A percentile compares a stretch with the other conserved stretches of the same genome.
phyloP scores from a whole-genome alignment of 2,113 vertebrate genomes.

The Martes martes region DNA sequence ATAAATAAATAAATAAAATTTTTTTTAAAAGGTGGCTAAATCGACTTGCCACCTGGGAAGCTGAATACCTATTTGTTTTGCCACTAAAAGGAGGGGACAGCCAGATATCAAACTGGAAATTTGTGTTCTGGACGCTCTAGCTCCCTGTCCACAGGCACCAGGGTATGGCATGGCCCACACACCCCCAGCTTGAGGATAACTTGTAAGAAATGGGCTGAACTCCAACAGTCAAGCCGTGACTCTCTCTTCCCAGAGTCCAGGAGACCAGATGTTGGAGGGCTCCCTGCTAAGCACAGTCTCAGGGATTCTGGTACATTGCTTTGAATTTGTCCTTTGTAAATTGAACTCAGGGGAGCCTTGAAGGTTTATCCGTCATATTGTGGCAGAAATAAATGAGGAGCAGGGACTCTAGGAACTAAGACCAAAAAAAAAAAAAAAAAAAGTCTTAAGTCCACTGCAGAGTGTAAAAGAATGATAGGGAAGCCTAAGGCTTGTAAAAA shows the following conservation, averaged over 20 bases:
- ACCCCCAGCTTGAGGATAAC: background rate
- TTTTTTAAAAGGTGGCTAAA: background rate
- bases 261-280: background rate
- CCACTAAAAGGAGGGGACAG: background rate
- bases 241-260: background rate
- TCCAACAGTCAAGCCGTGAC: rapidly evolving
- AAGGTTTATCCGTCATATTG: background rate
- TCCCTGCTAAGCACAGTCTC: background rate
- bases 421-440: background rate
- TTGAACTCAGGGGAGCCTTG: background rate
- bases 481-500: background rate
- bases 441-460: background rate
- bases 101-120: background rate
- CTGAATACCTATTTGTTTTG: background rate
- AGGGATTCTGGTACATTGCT: background rate
- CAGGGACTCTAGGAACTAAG: background rate
- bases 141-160: background rate
- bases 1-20: too few species aligned
- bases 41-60: background rate
- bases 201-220: background rate
- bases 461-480: background rate
- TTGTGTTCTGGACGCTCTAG: background rate
- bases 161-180: rapidly evolving
- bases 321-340: background rate
- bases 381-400: background rate